phyloP scores from a whole-genome alignment of 2,888 invertebrate genomes.

The Cinara cedri region DNA sequence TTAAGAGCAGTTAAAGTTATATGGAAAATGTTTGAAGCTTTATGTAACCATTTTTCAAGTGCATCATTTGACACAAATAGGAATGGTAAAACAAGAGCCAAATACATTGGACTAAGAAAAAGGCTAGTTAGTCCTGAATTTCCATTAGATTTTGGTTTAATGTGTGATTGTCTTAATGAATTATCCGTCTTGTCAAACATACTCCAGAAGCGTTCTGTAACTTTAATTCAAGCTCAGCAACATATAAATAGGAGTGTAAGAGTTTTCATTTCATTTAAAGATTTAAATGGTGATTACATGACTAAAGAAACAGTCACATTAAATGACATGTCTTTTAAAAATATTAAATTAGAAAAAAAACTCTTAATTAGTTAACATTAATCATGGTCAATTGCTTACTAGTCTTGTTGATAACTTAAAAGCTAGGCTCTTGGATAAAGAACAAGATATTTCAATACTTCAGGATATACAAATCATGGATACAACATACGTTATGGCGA shows the following conservation, averaged over 20 bases:
- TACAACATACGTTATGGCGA: background rate
- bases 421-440: background rate
- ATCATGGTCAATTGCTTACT: background rate
- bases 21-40: slow-evolving; percentile 55
- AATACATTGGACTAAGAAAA: background rate
- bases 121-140: background rate
- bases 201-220: background rate
- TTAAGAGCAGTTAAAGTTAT: slow-evolving; percentile 56
- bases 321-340: background rate
- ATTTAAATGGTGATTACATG: too few species aligned
- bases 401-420: background rate
- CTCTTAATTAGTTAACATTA: background rate
- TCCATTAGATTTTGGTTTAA: background rate
- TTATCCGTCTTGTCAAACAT: background rate
- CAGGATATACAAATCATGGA: background rate
- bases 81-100: background rate
- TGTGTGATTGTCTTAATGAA: background rate
- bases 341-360: background rate
- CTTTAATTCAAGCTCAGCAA: background rate
- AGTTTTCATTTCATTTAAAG: too few species aligned
- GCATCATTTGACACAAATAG: background rate
- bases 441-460: background rate
- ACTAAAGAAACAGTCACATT: background rate
- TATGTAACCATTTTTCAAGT: slow-evolving; percentile 59
- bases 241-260: background rate